Percentiles rank a stretch among this genome's conserved stretches.
These are phyloP conservation scores for Zele albiditarsus DNA, from an alignment of 2,888 invertebrate species.

Conservation along the genomic window DNA sequence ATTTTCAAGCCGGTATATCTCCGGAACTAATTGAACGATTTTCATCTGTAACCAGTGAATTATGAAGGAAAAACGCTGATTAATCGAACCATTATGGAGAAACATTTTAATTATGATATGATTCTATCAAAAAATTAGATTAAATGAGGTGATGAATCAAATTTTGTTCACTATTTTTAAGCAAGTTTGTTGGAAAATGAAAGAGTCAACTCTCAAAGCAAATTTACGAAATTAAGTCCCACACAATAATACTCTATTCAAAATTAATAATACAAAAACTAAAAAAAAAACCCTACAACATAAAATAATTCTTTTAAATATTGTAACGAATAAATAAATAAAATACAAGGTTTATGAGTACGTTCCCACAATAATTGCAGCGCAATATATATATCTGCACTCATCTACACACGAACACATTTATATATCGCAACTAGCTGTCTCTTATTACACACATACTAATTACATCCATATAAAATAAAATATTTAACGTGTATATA, in stretches of 20 bases:
- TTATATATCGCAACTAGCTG: not conserved
- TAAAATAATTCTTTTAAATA: not conserved
- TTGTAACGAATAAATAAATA: not conserved
- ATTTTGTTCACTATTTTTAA: too few relatives aligned
- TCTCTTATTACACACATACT: not conserved
- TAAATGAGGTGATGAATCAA: too few relatives aligned
- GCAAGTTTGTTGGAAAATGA: too few relatives aligned
- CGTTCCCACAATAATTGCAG: slow-evolving; percentile 6
- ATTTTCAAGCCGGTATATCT: too few relatives aligned
- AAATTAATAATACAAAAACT: not conserved
- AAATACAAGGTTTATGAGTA: not conserved
- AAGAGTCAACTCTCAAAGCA: too few relatives aligned
- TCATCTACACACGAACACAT: not conserved
- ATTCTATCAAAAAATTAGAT: too few relatives aligned
- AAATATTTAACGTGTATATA: slow-evolving; percentile 1
- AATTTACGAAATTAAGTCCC: not conserved
- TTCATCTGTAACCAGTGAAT: too few relatives aligned
- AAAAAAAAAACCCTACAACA: not conserved
- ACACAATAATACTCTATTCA: not conserved
- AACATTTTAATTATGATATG: too few relatives aligned
- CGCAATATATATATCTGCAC: not conserved
- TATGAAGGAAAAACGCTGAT: too few relatives aligned
- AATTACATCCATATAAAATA: not conserved
- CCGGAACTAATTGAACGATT: too few relatives aligned
- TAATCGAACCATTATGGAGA: too few relatives aligned